phyloP scores from a whole-genome alignment of 2,888 invertebrate species.

The Ectropis crepuscularia region DNA sequence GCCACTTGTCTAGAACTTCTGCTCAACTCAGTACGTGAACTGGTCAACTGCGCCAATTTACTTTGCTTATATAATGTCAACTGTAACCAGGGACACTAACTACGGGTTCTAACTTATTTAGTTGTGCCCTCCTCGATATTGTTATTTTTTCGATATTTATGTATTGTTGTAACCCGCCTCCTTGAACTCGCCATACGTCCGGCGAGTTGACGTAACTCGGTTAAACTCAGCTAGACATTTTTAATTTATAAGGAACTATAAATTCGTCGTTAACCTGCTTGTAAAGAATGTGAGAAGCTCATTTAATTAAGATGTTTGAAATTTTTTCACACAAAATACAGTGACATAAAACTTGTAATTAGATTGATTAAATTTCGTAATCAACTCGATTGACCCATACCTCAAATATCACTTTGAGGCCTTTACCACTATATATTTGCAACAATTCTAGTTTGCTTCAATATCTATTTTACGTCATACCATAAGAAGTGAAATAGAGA shows the following conservation, averaged over 20 bases:
- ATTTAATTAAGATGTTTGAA: no score
- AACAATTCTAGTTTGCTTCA: slow-evolving; percentile 8
- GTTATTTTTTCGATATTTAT: slow-evolving; percentile 7
- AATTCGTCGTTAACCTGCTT: no score
- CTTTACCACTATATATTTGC: background rate
- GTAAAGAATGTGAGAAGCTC: no score
- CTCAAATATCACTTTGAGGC: background rate
- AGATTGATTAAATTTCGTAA: background rate
- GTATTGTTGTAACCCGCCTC: background rate
- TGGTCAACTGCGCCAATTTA: slow-evolving; percentile 5
- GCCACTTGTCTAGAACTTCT: slow-evolving; percentile 6
- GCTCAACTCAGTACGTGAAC: slow-evolving; percentile 9
- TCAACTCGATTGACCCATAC: background rate
- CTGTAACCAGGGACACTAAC: background rate
- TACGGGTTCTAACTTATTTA: background rate
- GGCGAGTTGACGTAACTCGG: no score
- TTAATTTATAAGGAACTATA: no score
- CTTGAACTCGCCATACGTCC: no score
- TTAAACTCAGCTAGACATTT: no score
- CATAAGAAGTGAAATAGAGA: background rate
- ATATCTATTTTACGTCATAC: background rate
- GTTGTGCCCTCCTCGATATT: background rate
- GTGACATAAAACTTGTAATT: no score
- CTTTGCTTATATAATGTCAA: background rate
- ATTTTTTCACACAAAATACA: no score